Evolutionary conservation across 2,113 vertebrate species (phyloP).

Genomic region (Xerus inauris): DNA sequence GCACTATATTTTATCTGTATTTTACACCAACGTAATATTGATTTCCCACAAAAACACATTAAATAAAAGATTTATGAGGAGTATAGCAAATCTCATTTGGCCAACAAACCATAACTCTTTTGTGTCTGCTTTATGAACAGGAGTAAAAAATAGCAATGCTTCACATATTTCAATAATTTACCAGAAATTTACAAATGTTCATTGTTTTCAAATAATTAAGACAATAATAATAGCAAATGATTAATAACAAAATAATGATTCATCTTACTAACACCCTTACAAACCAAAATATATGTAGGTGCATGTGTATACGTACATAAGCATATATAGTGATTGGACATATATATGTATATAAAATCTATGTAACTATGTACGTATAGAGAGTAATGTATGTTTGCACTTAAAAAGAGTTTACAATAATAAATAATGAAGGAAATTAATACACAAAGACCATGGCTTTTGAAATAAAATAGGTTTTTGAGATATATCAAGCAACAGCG

Average conservation of each 20-base stretch:
- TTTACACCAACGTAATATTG: slow-evolving; percentile 83
- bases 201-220: slow-evolving; percentile 74
- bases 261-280: not conserved
- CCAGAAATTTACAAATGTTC: slow-evolving; percentile 48
- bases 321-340: not conserved
- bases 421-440: slow-evolving; percentile 37
- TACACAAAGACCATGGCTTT: slow-evolving; percentile 31
- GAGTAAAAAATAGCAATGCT: slow-evolving; percentile 68
- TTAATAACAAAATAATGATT: not conserved
- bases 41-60: slow-evolving; percentile 83
- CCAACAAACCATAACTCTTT: slow-evolving; percentile 78
- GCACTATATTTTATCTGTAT: slow-evolving; percentile 81
- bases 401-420: slow-evolving; percentile 59
- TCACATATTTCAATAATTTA: slow-evolving; percentile 67
- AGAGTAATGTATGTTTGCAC: not conserved
- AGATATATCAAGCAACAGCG: slow-evolving; percentile 34
- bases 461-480: slow-evolving; percentile 66
- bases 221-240: slow-evolving; percentile 44
- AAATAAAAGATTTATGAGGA: slow-evolving; percentile 83
- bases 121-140: slow-evolving; percentile 74
- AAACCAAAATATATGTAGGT: not conserved
- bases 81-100: slow-evolving; percentile 83
- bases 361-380: not conserved
- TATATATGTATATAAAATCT: not conserved
- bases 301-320: no score